phyloP scores from a whole-genome alignment of 37 sponge, comb jelly and placozoan genomes.

The Bolinopsis microptera region DNA sequence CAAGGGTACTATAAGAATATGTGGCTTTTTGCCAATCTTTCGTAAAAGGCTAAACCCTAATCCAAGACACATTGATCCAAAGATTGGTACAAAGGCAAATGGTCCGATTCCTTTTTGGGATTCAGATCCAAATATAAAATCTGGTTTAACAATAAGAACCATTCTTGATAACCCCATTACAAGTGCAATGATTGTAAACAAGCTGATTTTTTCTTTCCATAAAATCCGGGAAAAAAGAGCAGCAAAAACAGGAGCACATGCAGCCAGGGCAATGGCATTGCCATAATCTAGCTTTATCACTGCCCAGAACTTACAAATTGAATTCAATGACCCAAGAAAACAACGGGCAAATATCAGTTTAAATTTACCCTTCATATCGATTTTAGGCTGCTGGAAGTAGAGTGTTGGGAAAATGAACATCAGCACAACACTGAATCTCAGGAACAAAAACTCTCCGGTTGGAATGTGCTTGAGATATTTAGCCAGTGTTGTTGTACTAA shows the following conservation, averaged over 20 bases:
- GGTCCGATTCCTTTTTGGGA: background rate
- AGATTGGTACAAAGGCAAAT: background rate
- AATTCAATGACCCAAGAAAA: background rate
- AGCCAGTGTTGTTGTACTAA: background rate
- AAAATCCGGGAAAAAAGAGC: constrained; percentile 32
- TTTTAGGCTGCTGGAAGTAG: background rate
- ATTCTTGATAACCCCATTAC: background rate
- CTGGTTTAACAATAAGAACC: background rate
- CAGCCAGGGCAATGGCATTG: background rate
- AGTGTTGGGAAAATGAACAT: background rate
- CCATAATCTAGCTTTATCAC: background rate
- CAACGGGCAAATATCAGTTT: background rate
- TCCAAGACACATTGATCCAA: background rate
- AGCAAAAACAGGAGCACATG: constrained; percentile 21
- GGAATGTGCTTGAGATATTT: constrained; percentile 15
- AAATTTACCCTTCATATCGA: background rate
- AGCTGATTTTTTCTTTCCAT: constrained; percentile 29
- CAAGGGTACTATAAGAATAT: background rate
- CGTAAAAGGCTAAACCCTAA: background rate
- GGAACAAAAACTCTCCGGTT: background rate
- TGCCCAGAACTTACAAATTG: background rate
- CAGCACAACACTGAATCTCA: background rate
- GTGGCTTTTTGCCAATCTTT: background rate
- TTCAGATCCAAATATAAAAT: constrained; percentile 22
- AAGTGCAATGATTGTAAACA: constrained; percentile 33